Evolutionary conservation across 2,888 invertebrate species (phyloP).

Genomic region (Miltochrista miniata): DNA sequence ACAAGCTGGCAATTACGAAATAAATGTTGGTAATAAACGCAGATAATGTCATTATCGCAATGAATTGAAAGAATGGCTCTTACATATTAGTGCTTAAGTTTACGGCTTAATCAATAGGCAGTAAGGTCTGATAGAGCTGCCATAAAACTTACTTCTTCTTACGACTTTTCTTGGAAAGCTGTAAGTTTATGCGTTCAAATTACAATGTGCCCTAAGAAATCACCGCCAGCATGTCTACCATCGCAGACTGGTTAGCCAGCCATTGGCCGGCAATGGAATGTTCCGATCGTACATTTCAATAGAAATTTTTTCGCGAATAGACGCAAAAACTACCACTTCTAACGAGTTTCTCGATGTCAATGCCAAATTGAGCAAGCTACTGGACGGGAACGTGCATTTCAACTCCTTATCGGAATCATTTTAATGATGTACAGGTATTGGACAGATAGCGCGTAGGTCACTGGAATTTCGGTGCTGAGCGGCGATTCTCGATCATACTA

Average conservation of each 20-base stretch:
- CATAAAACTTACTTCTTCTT: slow-evolving; percentile 23
- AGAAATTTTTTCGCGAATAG: slow-evolving; percentile 63
- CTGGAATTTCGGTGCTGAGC: slow-evolving; percentile 33
- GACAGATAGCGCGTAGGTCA: slow-evolving; percentile 19
- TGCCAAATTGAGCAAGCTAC: slow-evolving; percentile 61
- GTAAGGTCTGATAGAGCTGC: slow-evolving; percentile 4
- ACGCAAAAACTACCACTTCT: slow-evolving; percentile 64
- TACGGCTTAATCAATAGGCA: slow-evolving; percentile 2
- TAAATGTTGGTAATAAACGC: neutral
- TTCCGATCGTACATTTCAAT: slow-evolving; percentile 47
- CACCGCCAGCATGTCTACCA: slow-evolving; percentile 56
- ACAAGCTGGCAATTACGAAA: slow-evolving; percentile 2
- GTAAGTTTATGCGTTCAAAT: slow-evolving; percentile 30
- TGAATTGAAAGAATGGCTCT: slow-evolving; percentile 1
- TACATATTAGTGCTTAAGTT: neutral
- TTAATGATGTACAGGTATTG: slow-evolving; percentile 32
- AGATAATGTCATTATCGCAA: slow-evolving; percentile 6
- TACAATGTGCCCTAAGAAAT: slow-evolving; percentile 26
- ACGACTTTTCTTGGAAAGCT: slow-evolving; percentile 34
- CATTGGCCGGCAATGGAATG: slow-evolving; percentile 49
- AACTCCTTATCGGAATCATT: slow-evolving; percentile 37
- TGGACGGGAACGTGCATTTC: slow-evolving; percentile 48
- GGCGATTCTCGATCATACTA: no score
- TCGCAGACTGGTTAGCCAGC: slow-evolving; percentile 39
- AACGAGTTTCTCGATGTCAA: slow-evolving; percentile 75